A percentile compares a stretch with the other conserved stretches of the same genome.
These are phyloP conservation scores for Ahaetulla prasina DNA, from an alignment of 2,113 vertebrate species.

Conservation along the genomic window DNA sequence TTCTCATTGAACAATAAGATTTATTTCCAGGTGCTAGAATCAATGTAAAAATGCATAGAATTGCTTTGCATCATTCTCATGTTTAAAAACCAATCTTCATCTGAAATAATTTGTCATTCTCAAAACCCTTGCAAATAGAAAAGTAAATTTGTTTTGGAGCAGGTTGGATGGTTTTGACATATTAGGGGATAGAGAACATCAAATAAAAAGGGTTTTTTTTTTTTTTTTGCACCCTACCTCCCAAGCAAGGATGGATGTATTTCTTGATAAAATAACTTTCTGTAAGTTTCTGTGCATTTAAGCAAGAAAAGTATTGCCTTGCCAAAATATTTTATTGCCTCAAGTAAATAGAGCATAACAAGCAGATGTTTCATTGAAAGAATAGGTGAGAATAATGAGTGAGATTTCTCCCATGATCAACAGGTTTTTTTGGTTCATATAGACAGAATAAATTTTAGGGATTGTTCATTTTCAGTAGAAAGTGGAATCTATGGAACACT, in stretches of 20 bases:
- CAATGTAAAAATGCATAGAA: not conserved
- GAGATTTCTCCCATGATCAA: not conserved
- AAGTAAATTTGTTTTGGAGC: not conserved
- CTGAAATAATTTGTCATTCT: not conserved
- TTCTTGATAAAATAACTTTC: not conserved
- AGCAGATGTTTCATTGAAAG: not conserved
- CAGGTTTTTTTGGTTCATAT: not conserved
- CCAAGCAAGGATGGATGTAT: not conserved
- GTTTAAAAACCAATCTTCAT: not conserved
- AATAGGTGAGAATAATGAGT: not conserved
- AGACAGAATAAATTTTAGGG: not conserved
- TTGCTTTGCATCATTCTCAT: not conserved
- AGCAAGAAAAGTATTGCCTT: not conserved
- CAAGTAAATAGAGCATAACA: not conserved
- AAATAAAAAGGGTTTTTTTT: not conserved
- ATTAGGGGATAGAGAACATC: not conserved
- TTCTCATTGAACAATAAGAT: not conserved
- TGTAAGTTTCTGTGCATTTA: not conserved
- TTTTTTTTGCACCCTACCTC: not conserved
- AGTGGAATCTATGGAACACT: not conserved
- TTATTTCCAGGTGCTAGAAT: not conserved
- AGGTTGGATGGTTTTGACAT: not conserved
- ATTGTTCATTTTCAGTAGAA: not conserved
- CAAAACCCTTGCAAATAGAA: not conserved
- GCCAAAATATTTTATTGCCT: fast-evolving